These are phyloP conservation scores for Yoshiicerus persimilis DNA, from an alignment of 1,140 invertebrate species.

Conservation along the genomic window DNA sequence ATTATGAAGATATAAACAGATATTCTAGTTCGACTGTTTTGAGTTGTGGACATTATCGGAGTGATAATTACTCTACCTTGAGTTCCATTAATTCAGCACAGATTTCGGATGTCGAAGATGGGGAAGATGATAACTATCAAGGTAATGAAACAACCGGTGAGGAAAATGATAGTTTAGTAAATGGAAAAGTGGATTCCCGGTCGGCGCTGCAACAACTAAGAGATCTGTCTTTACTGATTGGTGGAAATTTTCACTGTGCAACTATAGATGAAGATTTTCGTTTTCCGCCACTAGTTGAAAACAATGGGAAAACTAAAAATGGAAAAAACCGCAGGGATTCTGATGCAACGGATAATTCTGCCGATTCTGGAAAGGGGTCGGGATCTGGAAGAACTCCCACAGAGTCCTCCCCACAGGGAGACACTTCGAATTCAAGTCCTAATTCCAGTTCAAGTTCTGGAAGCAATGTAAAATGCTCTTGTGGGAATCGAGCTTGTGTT, in stretches of 20 bases:
- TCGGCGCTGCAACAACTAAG: conserved; percentile 43
- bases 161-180: not conserved
- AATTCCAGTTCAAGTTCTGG: not conserved
- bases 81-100: conserved; percentile 39
- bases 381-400: conserved; percentile 30
- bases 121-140: not conserved
- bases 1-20: conserved; percentile 23
- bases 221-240: conserved; percentile 42
- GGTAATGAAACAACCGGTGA: not conserved
- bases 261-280: not conserved
- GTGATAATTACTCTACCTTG: conserved; percentile 46
- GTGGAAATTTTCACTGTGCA: conserved; percentile 38
- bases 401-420: conserved; percentile 21
- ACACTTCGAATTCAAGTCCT: not conserved
- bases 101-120: conserved; percentile 28
- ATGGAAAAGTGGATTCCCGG: not conserved
- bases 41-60: conserved; percentile 43
- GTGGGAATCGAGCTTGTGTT: conserved; percentile 20
- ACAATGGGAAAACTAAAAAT: not conserved
- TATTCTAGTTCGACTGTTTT: conserved; percentile 14
- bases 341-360: conserved; percentile 41
- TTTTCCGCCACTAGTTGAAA: not conserved
- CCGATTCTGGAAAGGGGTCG: conserved; percentile 47
- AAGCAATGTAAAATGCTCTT: conserved; percentile 19
- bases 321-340: conserved; percentile 22